A percentile compares a stretch with the other conserved stretches of the same genome.
These are phyloP conservation scores for Leucosticte australis DNA, from an alignment of 2,113 vertebrate species.

Conservation along the genomic window DNA sequence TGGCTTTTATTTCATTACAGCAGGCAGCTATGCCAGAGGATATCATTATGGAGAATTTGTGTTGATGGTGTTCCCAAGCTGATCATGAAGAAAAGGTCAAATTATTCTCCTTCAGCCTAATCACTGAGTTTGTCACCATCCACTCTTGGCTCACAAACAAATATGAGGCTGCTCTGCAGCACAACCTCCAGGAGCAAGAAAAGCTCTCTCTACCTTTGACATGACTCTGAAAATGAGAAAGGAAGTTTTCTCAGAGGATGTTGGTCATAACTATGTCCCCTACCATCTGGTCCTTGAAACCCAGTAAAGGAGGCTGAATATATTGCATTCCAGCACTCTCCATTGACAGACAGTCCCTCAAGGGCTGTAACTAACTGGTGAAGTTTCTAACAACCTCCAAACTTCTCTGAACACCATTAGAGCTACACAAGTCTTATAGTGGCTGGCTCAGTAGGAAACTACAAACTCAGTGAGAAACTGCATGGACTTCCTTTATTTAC, in stretches of 20 bases:
- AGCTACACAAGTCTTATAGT: background rate
- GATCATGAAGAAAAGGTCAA: background rate
- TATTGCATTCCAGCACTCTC: background rate
- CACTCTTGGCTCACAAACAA: background rate
- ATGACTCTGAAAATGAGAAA: background rate
- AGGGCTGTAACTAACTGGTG: background rate
- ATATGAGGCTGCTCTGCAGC: background rate
- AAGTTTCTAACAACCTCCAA: constrained; percentile 18
- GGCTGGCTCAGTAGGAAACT: background rate
- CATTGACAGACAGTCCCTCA: background rate
- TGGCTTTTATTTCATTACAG: background rate
- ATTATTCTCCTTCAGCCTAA: constrained; percentile 14
- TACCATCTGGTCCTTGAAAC: constrained; percentile 29
- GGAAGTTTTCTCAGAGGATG: constrained; percentile 20
- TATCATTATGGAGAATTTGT: background rate
- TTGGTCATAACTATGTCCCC: background rate
- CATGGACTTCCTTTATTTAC: background rate
- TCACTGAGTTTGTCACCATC: background rate
- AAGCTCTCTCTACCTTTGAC: background rate
- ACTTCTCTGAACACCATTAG: background rate
- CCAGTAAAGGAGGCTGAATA: background rate
- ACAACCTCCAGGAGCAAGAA: background rate
- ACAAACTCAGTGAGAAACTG: background rate
- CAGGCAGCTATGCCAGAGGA: background rate
- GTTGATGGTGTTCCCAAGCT: background rate